These are phyloP conservation scores for Huso huso DNA, from an alignment of 2,797 vertebrate species.

Conservation along the genomic window DNA sequence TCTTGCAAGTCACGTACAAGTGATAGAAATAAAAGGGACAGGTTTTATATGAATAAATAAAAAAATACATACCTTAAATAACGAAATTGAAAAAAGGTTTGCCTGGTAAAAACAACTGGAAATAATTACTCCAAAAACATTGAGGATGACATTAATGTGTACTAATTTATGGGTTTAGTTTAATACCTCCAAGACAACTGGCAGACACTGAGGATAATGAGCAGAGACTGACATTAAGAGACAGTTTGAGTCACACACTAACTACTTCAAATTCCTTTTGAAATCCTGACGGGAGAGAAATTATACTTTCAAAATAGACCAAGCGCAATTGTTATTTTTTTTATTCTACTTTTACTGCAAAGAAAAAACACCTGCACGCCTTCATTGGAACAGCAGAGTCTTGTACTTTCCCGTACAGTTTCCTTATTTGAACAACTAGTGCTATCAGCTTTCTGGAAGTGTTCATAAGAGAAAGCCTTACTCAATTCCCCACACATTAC, in stretches of 20 bases:
- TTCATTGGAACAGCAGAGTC: neutral
- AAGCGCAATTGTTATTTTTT: neutral
- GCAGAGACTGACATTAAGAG: too few species aligned
- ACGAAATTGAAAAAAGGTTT: too few species aligned
- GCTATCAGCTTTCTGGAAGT: neutral
- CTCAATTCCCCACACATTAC: too few species aligned
- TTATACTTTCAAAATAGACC: slow-evolving; percentile 1
- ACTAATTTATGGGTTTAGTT: neutral
- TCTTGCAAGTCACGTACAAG: too few species aligned
- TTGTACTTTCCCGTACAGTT: neutral
- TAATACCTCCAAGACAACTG: slow-evolving; percentile 3
- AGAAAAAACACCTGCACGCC: neutral
- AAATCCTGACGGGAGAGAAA: slow-evolving; percentile 5
- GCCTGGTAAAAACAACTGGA: too few species aligned
- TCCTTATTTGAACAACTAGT: neutral
- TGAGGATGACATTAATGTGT: too few species aligned
- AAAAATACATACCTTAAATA: too few species aligned
- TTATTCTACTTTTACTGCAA: neutral
- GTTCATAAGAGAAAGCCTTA: neutral
- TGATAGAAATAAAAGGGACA: too few species aligned
- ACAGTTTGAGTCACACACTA: too few species aligned
- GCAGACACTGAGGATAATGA: neutral
- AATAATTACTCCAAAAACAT: too few species aligned
- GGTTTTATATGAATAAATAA: too few species aligned
- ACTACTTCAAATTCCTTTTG: neutral